These are phyloP conservation scores for Pteropus alecto DNA, from an alignment of 2,113 vertebrate genomes.

Conservation along the genomic window DNA sequence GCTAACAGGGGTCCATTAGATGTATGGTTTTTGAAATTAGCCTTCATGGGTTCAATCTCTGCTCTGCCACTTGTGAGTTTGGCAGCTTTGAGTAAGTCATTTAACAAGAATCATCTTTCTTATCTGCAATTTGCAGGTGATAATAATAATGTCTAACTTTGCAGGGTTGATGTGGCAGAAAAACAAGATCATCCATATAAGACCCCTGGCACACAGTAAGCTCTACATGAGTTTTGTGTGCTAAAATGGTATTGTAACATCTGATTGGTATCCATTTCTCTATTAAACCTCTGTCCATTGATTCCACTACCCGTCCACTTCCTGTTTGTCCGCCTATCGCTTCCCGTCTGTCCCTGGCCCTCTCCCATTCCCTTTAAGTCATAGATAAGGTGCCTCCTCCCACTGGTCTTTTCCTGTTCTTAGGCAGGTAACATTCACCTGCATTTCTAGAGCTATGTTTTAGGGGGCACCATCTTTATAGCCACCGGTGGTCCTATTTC, in stretches of 20 bases:
- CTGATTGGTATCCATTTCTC: background rate
- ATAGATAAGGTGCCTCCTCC: background rate
- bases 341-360: no score
- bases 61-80: background rate
- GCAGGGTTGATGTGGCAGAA: background rate
- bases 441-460: background rate
- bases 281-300: background rate
- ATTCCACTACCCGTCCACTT: background rate
- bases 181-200: background rate
- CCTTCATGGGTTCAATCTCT: background rate
- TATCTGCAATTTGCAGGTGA: background rate
- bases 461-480: background rate
- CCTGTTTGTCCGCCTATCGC: background rate
- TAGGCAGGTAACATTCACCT: no score
- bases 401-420: background rate
- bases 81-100: background rate
- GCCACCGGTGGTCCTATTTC: background rate
- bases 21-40: background rate
- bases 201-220: no score
- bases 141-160: background rate
- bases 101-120: background rate
- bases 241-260: background rate
- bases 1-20: background rate
- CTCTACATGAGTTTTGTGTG: fast-evolving
- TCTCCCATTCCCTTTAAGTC: background rate